Conservation (phyloP, 2,797 vertebrate genomes). For the Acipenser transmontanus region DNA sequence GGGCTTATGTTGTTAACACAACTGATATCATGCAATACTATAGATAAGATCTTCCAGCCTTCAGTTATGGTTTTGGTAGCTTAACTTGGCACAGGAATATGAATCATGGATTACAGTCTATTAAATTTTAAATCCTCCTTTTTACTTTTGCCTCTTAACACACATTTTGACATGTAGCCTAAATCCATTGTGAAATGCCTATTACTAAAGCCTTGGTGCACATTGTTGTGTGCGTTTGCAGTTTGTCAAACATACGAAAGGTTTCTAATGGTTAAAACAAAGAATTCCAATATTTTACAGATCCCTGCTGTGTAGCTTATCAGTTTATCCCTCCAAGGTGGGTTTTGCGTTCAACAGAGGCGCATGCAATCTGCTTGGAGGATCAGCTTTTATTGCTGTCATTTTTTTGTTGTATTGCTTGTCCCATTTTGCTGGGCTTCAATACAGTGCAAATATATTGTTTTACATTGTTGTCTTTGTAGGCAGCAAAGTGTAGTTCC, state of each 20-base stretch:
- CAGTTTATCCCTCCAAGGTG: conserved; percentile 43
- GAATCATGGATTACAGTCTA: conserved; percentile 58
- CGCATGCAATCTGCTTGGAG: no score
- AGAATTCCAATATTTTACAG: conserved; percentile 34
- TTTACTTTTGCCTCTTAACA: conserved; percentile 66
- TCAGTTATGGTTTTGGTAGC: conserved; percentile 64
- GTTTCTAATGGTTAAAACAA: conserved; percentile 37
- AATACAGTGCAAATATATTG: no score
- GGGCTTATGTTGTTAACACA: no score
- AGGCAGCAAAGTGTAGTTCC: no score
- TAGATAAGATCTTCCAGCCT: conserved; percentile 47
- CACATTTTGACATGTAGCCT: conserved; percentile 48
- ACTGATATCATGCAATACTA: no score
- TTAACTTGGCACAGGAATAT: conserved; percentile 62
- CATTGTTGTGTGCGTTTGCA: no score
- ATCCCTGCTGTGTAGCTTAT: conserved; percentile 33
- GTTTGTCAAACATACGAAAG: conserved; percentile 25
- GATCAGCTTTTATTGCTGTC: no score
- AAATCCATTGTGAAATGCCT: no score
- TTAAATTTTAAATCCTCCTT: conserved; percentile 65
- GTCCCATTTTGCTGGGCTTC: no score
- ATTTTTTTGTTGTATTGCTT: no score
- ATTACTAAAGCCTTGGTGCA: no score
- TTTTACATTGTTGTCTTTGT: no score
- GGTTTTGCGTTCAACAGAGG: background rate